Evolutionary conservation across 1,140 invertebrate species (phyloP), one percentile per base, ranked within the genome.

Genomic region (Maconellicoccus hirsutus): DNA sequence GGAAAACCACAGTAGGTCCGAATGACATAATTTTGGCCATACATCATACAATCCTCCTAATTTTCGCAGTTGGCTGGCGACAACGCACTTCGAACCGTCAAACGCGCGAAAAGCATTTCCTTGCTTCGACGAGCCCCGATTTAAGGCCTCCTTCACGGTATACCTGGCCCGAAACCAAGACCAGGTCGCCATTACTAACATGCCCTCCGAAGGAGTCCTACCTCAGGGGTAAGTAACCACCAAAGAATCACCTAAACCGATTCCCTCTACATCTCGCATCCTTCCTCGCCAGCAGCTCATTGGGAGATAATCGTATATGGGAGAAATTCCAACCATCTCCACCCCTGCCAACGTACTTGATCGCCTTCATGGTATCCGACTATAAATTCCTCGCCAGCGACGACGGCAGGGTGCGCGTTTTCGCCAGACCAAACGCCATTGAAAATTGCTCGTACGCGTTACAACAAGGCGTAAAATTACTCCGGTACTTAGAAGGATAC

Each of bases 291-390:
- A n/a, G n/a, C 52, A 59, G 52, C 16, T 22, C 52, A 19, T 7
- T 22, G 52, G n/a, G 16, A 4, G n/a, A 59, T n/a, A 16, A 16
- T 59, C 52, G 4, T 6, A 16, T 4, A 59, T 59, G 16, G 4
- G 52, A 59, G 16, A 59, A n/a, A 22, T 59, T 59, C 16, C 52
- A 59, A 16, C 16, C 52, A 22, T 7, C 69, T 8, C 69, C 52
- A 0, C 81, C 82, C 33, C 93, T 93, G 89, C 87, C 89, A 1
- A 89, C 89, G 0, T 92, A 92, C 76, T 77, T 91, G 3, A 82
- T 89, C 0, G 88, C 87, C 1, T 85, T 90, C 70, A 81, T 87
- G 0, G 83, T 91, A 10, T 86, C 85, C 59, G 85, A 90, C 75
- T 89, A 89, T 75, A 27, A 77, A n/a, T 73, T 29, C 4, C 6